Conservation (phyloP, 2,888 invertebrate genomes). For the Brenthis ino region DNA sequence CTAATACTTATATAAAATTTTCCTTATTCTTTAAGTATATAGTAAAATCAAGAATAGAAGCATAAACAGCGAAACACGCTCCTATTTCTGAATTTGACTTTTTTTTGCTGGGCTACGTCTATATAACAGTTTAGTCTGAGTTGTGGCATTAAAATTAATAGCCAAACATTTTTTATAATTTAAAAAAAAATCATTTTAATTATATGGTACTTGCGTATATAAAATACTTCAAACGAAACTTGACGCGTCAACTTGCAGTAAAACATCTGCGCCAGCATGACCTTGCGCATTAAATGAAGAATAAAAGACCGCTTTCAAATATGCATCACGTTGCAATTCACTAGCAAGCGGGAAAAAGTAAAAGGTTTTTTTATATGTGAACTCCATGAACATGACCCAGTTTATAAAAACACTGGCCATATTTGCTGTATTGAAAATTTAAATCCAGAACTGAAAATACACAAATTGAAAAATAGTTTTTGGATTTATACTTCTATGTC, state of each 20-base stretch:
- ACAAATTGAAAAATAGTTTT: background rate
- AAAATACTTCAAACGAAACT: background rate
- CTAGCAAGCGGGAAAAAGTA: background rate
- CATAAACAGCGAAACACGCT: too few relatives aligned
- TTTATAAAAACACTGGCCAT: constrained; percentile 4
- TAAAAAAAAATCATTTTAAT: too few relatives aligned
- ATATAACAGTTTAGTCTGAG: too few relatives aligned
- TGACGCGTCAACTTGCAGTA: constrained; percentile 13
- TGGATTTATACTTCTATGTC: background rate
- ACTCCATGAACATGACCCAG: constrained; percentile 8
- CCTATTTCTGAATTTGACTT: too few relatives aligned
- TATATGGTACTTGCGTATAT: background rate
- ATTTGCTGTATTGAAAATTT: background rate
- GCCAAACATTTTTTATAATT: too few relatives aligned
- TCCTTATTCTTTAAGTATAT: too few relatives aligned
- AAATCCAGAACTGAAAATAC: background rate
- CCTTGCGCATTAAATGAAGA: constrained; percentile 4
- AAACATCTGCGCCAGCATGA: constrained; percentile 13
- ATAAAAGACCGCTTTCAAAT: constrained; percentile 16
- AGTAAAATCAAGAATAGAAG: too few relatives aligned
- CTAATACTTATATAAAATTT: too few relatives aligned
- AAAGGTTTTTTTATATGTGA: constrained; percentile 8
- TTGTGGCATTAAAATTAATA: too few relatives aligned
- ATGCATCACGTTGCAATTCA: constrained; percentile 16
- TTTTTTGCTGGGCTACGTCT: too few relatives aligned